Evolutionary conservation across 2,797 vertebrate species (phyloP).

Genomic region (Mionectes olivaceus): DNA sequence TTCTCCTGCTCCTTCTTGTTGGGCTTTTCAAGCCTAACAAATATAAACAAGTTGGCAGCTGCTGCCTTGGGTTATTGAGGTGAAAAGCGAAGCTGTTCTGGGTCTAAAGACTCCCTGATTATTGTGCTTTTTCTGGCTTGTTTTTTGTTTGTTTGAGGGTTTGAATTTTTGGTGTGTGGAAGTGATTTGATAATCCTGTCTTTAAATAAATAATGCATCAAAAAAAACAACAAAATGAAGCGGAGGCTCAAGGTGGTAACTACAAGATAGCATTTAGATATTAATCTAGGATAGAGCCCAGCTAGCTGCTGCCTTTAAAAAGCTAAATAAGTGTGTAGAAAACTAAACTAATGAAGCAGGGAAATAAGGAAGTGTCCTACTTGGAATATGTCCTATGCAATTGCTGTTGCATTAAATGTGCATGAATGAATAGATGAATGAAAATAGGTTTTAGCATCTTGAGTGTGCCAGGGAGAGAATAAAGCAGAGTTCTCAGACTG

Average conservation of each 20-base stretch:
- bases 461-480: not conserved
- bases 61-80: not conserved
- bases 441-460: not conserved
- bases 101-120: not conserved
- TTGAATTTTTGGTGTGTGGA: not conserved
- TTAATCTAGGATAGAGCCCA: not conserved
- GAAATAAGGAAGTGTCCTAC: not conserved
- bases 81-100: not conserved
- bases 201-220: not conserved
- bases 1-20: not conserved
- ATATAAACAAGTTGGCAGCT: not conserved
- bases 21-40: not conserved
- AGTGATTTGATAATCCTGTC: not conserved
- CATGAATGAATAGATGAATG: not conserved
- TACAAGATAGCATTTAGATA: not conserved
- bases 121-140: not conserved
- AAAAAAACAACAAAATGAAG: not conserved
- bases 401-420: not conserved
- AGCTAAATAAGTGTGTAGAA: not conserved
- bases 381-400: not conserved
- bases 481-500: accelerated
- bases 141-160: not conserved
- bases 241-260: not conserved
- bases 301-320: not conserved
- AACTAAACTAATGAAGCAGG: not conserved